Conservation (phyloP, 2,113 vertebrate species). For the Hemicordylus capensis region DNA sequence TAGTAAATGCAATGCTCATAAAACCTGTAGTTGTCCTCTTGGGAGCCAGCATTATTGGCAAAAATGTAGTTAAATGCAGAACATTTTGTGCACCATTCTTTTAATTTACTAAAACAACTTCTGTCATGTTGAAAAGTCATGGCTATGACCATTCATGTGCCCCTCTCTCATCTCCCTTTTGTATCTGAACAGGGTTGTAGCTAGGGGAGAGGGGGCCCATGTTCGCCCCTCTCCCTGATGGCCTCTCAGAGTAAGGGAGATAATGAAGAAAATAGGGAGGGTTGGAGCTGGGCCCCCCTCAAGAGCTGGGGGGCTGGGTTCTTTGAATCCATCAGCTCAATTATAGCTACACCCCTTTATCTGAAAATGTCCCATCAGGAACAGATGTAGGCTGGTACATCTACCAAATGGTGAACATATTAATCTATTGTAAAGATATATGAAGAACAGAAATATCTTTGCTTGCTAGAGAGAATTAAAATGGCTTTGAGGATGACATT, state of each 20-base stretch:
- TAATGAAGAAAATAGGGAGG: too few relatives aligned
- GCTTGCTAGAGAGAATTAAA: neutral
- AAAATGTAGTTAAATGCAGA: constrained; percentile 29
- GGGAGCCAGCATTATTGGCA: constrained; percentile 21
- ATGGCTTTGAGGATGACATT: neutral
- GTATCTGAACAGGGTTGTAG: too few relatives aligned
- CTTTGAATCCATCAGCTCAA: neutral
- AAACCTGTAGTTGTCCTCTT: neutral
- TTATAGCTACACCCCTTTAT: too few relatives aligned
- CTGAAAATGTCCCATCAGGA: neutral
- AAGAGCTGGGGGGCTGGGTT: too few relatives aligned
- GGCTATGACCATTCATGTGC: constrained; percentile 50
- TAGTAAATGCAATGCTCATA: constrained; percentile 9
- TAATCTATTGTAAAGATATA: neutral
- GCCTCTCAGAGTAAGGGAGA: too few relatives aligned
- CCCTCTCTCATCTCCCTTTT: neutral
- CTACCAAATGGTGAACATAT: neutral
- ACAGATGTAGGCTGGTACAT: too few relatives aligned
- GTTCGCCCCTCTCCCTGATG: too few relatives aligned
- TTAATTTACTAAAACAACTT: constrained; percentile 42
- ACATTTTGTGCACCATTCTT: constrained; percentile 25
- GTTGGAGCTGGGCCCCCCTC: too few relatives aligned
- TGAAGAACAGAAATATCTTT: neutral
- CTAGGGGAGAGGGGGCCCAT: too few relatives aligned
- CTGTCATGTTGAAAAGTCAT: constrained; percentile 47